Base-by-base conservation (phyloP, 2,797 vertebrate species). In the Microchirus variegatus region DNA sequence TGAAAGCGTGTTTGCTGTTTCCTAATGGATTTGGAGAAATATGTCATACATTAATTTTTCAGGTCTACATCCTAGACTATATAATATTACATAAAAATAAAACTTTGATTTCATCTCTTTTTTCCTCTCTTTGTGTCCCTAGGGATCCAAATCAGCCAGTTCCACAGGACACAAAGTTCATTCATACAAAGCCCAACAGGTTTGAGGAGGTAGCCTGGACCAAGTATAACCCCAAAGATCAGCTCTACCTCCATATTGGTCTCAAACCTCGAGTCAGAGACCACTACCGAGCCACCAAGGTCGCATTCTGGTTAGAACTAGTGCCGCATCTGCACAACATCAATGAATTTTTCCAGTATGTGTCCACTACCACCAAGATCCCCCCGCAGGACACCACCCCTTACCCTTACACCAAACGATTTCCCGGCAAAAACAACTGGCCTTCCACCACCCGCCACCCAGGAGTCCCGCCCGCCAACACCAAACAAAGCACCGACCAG, bases 201-300 rank as follows among this genome's bases (percentile, higher is more conserved):
- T 99, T 99, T 22, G 97, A 99, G 87, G 96, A 98, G 74, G 97
- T 99, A 1, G 97, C 97, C 22, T 99, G 97, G 97, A 96, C 96
- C 9, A 99, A 99, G 84, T 99, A 99, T 78, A 98, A 98, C 78
- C 97, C 97, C 47, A 98, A 98, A 81, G 96, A 99, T 83, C 96
- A 99, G 81, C 93, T 97, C 13, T 99, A 99, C 75, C 93, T 99
- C 35, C 97, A 98, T 68, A 98, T 99, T 1, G 97, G 97, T 26
- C 91, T 99, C 60, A 98, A 98, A 61, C 97, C 97, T 0, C 82
- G 96, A 13, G 97, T 98, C n/a, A 87, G 96, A 9, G 97, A 99
- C 66, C 97, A 99, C 70, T 99, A 99, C 75, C 91, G 97, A 0
- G 97, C 97, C 1, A 99, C 96, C 12, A 99, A 99, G 78, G 97